Evolutionary conservation across 2,797 vertebrate species (phyloP).

Genomic region (Ctenosaura bakeri): DNA sequence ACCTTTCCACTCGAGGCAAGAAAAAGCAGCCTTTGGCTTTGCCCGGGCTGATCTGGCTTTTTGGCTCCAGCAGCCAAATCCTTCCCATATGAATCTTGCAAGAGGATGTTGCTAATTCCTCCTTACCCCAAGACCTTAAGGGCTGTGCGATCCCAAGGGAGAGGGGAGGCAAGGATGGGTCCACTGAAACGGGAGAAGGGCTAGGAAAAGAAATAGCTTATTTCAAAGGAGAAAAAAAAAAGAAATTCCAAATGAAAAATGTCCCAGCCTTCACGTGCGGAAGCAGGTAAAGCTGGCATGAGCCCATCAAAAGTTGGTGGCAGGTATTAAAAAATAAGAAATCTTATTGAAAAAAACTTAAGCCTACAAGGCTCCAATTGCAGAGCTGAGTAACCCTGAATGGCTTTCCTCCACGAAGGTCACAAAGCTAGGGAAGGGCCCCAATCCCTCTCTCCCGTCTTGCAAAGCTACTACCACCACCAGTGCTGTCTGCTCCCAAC

Average conservation of each 20-base stretch:
- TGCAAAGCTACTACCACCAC: not conserved
- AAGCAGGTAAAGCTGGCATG: not conserved
- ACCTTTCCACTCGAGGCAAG: too few species aligned
- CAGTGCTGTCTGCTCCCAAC: not conserved
- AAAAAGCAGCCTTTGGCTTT: not conserved
- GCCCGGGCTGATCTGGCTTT: not conserved
- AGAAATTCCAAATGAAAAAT: not conserved
- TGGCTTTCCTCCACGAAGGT: not conserved
- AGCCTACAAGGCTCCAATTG: not conserved
- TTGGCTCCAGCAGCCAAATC: not conserved
- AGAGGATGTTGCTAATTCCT: not conserved
- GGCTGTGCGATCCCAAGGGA: not conserved
- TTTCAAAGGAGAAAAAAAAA: not conserved
- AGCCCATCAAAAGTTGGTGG: not conserved
- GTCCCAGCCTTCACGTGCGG: not conserved
- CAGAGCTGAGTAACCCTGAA: not conserved
- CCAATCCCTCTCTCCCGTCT: not conserved
- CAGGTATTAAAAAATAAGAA: not conserved
- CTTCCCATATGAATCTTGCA: not conserved
- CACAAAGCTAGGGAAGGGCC: too few species aligned
- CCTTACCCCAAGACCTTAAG: not conserved
- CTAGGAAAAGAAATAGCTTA: conserved; percentile 37
- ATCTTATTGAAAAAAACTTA: too few species aligned
- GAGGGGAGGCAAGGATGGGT: too few species aligned
- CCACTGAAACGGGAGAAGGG: too few species aligned